A percentile compares a stretch with the other conserved stretches of the same genome.
Evolutionary conservation across 2,797 vertebrate species (phyloP).

Genomic region (Smutsia temminckii): DNA sequence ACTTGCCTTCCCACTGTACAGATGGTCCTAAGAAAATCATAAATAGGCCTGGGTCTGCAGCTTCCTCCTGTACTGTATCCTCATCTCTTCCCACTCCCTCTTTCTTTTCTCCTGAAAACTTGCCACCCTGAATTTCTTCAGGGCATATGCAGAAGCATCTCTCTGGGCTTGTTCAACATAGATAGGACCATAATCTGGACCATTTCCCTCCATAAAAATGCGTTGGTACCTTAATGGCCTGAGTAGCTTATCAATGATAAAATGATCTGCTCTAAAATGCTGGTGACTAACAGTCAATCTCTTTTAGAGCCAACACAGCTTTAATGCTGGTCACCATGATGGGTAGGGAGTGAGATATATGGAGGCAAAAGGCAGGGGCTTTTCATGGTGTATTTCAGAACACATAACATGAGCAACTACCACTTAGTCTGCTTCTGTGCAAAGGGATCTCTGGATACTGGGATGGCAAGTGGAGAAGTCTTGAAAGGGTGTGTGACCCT

Average conservation of each 20-base stretch:
- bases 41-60: neutral
- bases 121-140: neutral
- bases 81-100: neutral
- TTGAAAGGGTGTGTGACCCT: neutral
- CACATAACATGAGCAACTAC: neutral
- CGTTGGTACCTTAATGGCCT: neutral
- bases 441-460: neutral
- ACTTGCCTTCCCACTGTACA: neutral
- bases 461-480: neutral
- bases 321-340: neutral
- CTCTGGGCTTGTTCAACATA: neutral
- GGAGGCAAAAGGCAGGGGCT: neutral
- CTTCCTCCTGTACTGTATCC: neutral
- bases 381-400: neutral
- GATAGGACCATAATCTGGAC: neutral
- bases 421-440: neutral
- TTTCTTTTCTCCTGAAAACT: neutral
- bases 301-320: neutral
- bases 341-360: neutral
- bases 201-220: neutral
- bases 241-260: neutral
- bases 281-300: neutral
- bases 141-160: neutral
- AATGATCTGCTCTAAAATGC: neutral
- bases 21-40: neutral